Evolutionary conservation across 2,113 vertebrate species (phyloP).

Genomic region (Mohoua ochrocephala): DNA sequence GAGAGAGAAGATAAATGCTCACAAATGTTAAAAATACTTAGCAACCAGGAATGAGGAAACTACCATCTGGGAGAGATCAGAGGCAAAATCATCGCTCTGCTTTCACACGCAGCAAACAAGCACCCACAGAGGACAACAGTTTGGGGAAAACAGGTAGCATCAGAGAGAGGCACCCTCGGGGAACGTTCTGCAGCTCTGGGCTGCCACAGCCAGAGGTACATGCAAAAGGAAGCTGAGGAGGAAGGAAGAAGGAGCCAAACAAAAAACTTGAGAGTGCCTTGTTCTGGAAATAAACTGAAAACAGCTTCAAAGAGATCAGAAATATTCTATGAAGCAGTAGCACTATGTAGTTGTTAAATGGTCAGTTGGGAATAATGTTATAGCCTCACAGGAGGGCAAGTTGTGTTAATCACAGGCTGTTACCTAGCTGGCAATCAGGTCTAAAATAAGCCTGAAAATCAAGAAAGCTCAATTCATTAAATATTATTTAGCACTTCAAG

Average conservation of each 20-base stretch:
- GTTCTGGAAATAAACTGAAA: background rate
- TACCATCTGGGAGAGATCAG: slow-evolving; percentile 12
- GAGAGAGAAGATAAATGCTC: background rate
- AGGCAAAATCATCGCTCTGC: background rate
- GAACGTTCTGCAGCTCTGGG: background rate
- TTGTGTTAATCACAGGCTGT: background rate
- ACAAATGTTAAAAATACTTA: background rate
- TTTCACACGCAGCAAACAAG: background rate
- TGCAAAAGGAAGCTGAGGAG: background rate
- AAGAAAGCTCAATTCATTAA: background rate
- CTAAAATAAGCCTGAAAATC: background rate
- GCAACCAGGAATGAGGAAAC: background rate
- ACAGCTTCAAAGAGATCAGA: background rate
- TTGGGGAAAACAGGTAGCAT: background rate
- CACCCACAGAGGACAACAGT: background rate
- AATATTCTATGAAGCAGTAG: background rate
- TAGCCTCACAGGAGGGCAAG: background rate
- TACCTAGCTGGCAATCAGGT: background rate
- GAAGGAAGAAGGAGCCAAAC: background rate
- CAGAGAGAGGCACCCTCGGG: background rate
- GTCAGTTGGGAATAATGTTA: background rate
- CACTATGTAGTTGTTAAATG: background rate
- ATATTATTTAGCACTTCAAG: background rate
- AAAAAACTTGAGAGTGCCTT: background rate
- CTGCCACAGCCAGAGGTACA: accelerated